phyloP scores from a whole-genome alignment of 2,888 invertebrate genomes.

The Cistogaster globosa region DNA sequence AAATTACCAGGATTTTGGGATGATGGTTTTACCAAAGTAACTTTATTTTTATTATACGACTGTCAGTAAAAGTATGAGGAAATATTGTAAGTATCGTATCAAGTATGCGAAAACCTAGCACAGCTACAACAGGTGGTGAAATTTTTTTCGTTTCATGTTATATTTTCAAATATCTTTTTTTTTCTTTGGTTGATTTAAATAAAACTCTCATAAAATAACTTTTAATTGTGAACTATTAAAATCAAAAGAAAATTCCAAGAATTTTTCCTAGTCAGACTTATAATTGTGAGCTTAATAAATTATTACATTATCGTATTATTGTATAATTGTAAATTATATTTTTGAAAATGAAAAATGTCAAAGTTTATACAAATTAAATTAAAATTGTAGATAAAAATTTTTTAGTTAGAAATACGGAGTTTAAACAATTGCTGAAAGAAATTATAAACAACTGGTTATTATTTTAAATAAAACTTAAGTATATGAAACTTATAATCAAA shows the following conservation, averaged over 20 bases:
- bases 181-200: not conserved
- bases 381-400: constrained; percentile 47
- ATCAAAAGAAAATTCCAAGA: constrained; percentile 43
- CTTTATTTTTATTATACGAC: too few species aligned
- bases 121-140: too few species aligned
- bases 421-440: constrained; percentile 48
- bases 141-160: too few species aligned
- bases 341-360: not conserved
- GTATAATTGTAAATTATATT: constrained; percentile 1
- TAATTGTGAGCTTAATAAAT: constrained; percentile 54
- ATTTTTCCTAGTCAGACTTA: constrained; percentile 51
- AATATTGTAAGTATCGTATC: too few species aligned
- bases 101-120: too few species aligned
- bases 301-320: too few species aligned
- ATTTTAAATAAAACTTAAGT: constrained; percentile 15
- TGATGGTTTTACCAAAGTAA: too few species aligned
- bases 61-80: too few species aligned
- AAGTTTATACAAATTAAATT: constrained; percentile 10
- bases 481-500: constrained; percentile 33
- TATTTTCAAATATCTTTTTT: too few species aligned
- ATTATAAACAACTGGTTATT: constrained; percentile 9
- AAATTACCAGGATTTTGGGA: too few species aligned
- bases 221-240: constrained; percentile 13
- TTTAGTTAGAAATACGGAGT: constrained; percentile 62
- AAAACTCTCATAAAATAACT: constrained; percentile 3